A percentile compares a stretch with the other conserved stretches of the same genome.
Evolutionary conservation across 2,113 vertebrate genomes (phyloP).

Genomic region (Solea senegalensis): DNA sequence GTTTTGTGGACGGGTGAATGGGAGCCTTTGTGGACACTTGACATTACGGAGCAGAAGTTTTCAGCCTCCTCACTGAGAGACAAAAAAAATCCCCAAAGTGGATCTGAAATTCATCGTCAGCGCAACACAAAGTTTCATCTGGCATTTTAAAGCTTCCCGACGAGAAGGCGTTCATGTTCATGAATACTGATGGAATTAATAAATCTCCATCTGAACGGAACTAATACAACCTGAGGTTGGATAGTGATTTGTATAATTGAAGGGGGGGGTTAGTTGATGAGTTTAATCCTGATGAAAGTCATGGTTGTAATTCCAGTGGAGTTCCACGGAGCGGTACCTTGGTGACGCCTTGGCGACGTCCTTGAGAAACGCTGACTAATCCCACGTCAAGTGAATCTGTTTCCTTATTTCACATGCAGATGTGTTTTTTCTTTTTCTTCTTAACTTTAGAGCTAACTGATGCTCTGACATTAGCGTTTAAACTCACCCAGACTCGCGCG

Average conservation of each 20-base stretch:
- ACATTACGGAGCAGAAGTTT: constrained; percentile 19
- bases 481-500: constrained; percentile 5
- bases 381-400: constrained; percentile 18
- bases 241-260: constrained; percentile 52
- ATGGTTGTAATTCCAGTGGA: constrained; percentile 30
- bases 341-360: constrained; percentile 1
- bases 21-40: constrained; percentile 44
- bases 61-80: constrained; percentile 10
- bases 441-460: too few species aligned
- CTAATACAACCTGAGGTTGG: constrained; percentile 41
- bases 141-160: constrained; percentile 49
- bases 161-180: constrained; percentile 49
- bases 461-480: too few species aligned
- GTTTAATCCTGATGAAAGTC: constrained; percentile 42
- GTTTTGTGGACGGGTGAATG: constrained; percentile 27
- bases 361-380: constrained; percentile 18
- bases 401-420: constrained; percentile 1
- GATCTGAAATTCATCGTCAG: constrained; percentile 38
- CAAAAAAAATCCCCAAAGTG: constrained; percentile 20
- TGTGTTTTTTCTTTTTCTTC: neutral
- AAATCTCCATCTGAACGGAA: constrained; percentile 44
- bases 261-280: constrained; percentile 11
- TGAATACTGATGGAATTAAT: constrained; percentile 69
- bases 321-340: constrained; percentile 18
- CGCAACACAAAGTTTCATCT: constrained; percentile 51